phyloP scores from a whole-genome alignment of 2,888 invertebrate species.

The Cotesia congregata region DNA sequence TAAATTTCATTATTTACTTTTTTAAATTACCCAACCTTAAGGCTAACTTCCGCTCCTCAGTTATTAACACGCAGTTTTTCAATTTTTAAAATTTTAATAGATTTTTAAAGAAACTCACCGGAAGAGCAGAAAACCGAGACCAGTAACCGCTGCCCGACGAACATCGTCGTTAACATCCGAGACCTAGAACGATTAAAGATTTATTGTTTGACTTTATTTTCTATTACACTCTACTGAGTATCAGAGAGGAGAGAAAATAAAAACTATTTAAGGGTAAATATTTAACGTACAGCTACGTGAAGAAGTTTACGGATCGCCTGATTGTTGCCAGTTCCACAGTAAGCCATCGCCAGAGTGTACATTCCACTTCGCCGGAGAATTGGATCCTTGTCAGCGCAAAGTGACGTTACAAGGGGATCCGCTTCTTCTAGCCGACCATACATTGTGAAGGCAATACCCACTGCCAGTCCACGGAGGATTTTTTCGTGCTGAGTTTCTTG shows the following conservation, averaged over 20 bases:
- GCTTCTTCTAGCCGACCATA: constrained; percentile 97
- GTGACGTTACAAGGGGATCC: constrained; percentile 90
- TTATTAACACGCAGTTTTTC: neutral
- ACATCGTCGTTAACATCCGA: constrained; percentile 99
- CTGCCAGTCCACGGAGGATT: constrained; percentile 95
- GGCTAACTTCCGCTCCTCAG: neutral
- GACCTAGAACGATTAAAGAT: constrained; percentile 69
- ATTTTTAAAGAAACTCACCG: constrained; percentile 73
- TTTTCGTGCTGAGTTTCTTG: constrained; percentile 99
- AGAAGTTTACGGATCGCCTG: constrained; percentile 94
- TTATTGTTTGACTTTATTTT: constrained; percentile 9
- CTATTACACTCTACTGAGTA: neutral
- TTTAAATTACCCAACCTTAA: neutral
- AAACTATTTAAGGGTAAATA: constrained; percentile 11
- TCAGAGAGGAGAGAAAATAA: constrained; percentile 3
- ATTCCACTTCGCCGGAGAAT: constrained; percentile 95
- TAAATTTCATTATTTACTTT: constrained; percentile 1
- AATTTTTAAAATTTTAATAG: neutral
- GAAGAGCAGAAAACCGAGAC: constrained; percentile 97
- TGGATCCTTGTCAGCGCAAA: constrained; percentile 94
- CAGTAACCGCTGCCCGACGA: constrained; percentile 96
- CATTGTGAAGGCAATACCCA: constrained; percentile 97
- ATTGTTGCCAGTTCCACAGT: constrained; percentile 98
- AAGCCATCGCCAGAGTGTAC: constrained; percentile 98
- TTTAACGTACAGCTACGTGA: constrained; percentile 88